Evolutionary conservation across 2,113 vertebrate species (phyloP), one percentile per base, ranked within the genome.

Genomic region (Pantherophis guttatus): DNA sequence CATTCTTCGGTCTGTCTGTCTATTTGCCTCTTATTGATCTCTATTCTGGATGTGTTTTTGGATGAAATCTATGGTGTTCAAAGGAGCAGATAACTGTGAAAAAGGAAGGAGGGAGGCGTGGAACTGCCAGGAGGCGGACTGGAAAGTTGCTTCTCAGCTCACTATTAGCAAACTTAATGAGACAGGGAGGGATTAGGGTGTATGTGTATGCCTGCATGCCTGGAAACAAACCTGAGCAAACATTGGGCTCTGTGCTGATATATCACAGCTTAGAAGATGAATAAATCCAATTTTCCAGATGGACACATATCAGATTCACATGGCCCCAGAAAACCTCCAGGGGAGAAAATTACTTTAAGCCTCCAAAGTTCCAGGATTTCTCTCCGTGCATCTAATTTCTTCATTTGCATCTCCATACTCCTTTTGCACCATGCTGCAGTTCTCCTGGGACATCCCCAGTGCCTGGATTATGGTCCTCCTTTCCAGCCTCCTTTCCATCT

Each of bases 401-500:
- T 1, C 87, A n/a, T 94, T 70, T 94, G 90, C 58, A 54, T 97
- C 62, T 93, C 44, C 53, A 33, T 89, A 0, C 62, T 97, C 70
- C 62, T 97, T 24, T 58, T 97, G 39, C 94, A 90, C 86, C 90
- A 89, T n/a, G 57, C 93, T 44, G 95, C 55, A 59, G 33, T 92
- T 24, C 94, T 97, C 48, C 95, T 95, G 75, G 97, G 97, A 52
- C 98, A 99, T 91, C 98, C 98, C 33, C 98, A 99, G 95, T 99
- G 98, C 91, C 96, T 99, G 96, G 98, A 99, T 96, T 99, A 98
- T 0, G 94, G 98, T 87, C 98, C 96, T 0, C 98, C 98, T 11
- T 99, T 99, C 95, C 98, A 97, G 93, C 98, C 98, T 0, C 53
- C 88, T 3, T 95, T 93, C 91, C 98, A 97, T 90, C 96, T 99